Conservation (phyloP, 2,888 invertebrate genomes). For the Boloria euphrosyne region DNA sequence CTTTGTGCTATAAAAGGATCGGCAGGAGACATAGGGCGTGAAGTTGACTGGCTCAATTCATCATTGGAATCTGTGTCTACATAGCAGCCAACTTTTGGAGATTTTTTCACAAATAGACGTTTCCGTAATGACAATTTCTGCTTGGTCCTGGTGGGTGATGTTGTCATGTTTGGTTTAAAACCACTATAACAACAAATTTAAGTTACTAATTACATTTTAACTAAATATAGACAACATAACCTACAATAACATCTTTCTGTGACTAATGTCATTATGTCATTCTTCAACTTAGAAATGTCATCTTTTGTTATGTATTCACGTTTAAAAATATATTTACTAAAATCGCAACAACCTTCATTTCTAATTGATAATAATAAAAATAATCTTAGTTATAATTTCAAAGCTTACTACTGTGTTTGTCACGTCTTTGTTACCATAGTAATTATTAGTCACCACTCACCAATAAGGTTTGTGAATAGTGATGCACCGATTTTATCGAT, state of each 20-base stretch:
- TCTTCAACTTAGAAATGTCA: conserved; percentile 17
- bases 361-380: neutral
- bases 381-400: neutral
- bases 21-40: conserved; percentile 75
- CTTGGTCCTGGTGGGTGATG: conserved; percentile 75
- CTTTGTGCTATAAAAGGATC: conserved; percentile 76
- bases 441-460: conserved; percentile 1
- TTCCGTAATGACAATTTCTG: conserved; percentile 78
- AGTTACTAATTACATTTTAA: conserved; percentile 79
- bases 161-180: conserved; percentile 73
- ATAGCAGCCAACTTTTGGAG: conserved; percentile 79
- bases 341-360: neutral
- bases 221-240: conserved; percentile 73
- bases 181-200: conserved; percentile 66
- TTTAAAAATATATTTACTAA: conserved; percentile 8
- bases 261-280: conserved; percentile 56
- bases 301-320: neutral
- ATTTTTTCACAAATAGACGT: conserved; percentile 77
- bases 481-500: neutral
- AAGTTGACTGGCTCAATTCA: conserved; percentile 68
- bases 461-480: too few species aligned
- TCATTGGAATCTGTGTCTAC: conserved; percentile 77
- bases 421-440: conserved; percentile 4
- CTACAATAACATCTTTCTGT: conserved; percentile 52
- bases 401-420: neutral